Evolutionary conservation across 2,888 invertebrate species (phyloP).

Genomic region (Ectemnius lituratus): DNA sequence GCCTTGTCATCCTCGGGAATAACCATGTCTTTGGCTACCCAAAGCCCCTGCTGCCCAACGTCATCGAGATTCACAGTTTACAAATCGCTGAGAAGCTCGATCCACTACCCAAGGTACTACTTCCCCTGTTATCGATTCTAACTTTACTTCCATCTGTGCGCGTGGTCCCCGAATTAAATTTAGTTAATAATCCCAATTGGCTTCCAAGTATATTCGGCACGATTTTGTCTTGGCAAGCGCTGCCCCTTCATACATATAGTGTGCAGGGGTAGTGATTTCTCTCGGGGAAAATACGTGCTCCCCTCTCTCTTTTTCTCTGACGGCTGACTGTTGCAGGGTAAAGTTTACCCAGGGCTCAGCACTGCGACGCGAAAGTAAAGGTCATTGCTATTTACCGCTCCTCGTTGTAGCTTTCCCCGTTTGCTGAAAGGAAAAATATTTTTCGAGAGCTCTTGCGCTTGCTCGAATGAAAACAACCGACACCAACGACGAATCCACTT

Average conservation of each 20-base stretch:
- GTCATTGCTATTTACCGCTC: constrained; percentile 61
- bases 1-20: constrained; percentile 71
- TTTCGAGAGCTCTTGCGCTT: constrained; percentile 33
- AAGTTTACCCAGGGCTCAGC: constrained; percentile 56
- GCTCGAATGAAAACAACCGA: not conserved
- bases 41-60: constrained; percentile 71
- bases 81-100: constrained; percentile 62
- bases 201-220: constrained; percentile 11
- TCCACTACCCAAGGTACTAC: constrained; percentile 58
- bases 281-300: constrained; percentile 55
- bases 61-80: constrained; percentile 72
- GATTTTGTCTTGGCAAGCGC: constrained; percentile 3
- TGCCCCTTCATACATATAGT: constrained; percentile 11
- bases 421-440: constrained; percentile 46
- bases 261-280: constrained; percentile 52
- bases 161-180: constrained; percentile 16
- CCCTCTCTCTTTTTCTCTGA: constrained; percentile 33
- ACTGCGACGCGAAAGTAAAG: constrained; percentile 55
- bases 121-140: not conserved
- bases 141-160: not conserved
- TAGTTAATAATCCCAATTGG: constrained; percentile 33
- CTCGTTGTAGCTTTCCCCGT: constrained; percentile 35
- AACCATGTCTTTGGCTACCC: constrained; percentile 73
- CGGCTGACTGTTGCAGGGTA: constrained; percentile 45
- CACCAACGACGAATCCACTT: constrained; percentile 1